These are phyloP conservation scores for Hofmannophila pseudospretella DNA, from an alignment of 2,888 invertebrate genomes.

Conservation along the genomic window DNA sequence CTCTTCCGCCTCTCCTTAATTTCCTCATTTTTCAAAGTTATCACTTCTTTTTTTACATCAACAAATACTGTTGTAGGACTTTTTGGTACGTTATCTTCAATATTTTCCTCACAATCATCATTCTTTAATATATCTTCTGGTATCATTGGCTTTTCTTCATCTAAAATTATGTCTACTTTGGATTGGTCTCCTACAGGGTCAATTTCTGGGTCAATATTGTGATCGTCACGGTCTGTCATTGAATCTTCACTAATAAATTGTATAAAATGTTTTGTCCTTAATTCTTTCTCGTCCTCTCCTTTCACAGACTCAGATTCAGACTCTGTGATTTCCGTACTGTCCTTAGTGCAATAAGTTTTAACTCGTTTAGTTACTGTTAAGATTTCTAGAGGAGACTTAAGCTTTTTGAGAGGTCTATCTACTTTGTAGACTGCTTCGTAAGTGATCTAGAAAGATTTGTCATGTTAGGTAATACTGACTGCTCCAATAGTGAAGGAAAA, in stretches of 20 bases:
- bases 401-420: slow-evolving; percentile 11
- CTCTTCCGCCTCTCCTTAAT: slow-evolving; percentile 14
- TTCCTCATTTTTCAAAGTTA: slow-evolving; percentile 19
- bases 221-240: slow-evolving; percentile 1
- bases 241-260: slow-evolving; percentile 7
- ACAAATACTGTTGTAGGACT: slow-evolving; percentile 26
- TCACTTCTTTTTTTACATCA: slow-evolving; percentile 21
- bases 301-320: slow-evolving; percentile 8
- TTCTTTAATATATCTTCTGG: slow-evolving; percentile 1
- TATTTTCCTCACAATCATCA: not conserved
- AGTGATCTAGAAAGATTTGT: slow-evolving; percentile 17
- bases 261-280: slow-evolving; percentile 10
- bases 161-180: not conserved
- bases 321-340: slow-evolving; percentile 8
- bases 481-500: no score
- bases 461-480: no score
- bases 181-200: not conserved
- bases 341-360: slow-evolving; percentile 26
- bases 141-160: not conserved
- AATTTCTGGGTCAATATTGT: slow-evolving; percentile 6
- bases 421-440: slow-evolving; percentile 21
- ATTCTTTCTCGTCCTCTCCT: slow-evolving; percentile 16
- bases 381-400: slow-evolving; percentile 31
- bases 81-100: slow-evolving; percentile 4
- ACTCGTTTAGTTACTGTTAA: slow-evolving; percentile 23